These are phyloP conservation scores for Trachemys scripta DNA, from an alignment of 2,113 vertebrate species.

Conservation along the genomic window DNA sequence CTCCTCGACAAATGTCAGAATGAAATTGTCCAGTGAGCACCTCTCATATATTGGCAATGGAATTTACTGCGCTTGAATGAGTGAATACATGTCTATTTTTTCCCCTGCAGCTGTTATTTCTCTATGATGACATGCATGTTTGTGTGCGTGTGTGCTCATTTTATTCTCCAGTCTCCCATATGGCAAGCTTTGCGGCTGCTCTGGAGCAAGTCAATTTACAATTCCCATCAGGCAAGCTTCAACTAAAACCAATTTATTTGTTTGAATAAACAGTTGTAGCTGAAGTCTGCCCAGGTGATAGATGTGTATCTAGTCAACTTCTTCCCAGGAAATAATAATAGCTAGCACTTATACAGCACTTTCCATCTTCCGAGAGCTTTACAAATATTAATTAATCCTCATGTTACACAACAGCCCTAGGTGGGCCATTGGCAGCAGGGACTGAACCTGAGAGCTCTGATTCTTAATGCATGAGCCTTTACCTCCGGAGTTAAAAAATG, in stretches of 20 bases:
- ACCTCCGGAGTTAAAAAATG: background rate
- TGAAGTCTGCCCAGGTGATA: conserved; percentile 51
- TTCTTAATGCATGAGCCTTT: background rate
- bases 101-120: conserved; percentile 34
- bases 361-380: conserved; percentile 39
- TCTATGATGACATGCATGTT: conserved; percentile 1
- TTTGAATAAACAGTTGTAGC: conserved; percentile 54
- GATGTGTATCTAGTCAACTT: conserved; percentile 55
- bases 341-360: conserved; percentile 28
- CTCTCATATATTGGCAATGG: background rate
- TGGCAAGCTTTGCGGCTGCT: conserved; percentile 40
- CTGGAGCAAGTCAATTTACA: conserved; percentile 42
- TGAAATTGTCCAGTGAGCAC: background rate
- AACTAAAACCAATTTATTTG: conserved; percentile 39
- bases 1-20: background rate
- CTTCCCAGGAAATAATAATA: conserved; percentile 58
- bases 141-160: background rate
- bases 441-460: background rate
- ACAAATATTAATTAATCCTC: conserved; percentile 32
- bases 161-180: conserved; percentile 31
- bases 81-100: background rate
- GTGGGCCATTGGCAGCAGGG: background rate
- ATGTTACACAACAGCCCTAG: background rate
- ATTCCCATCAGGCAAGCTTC: conserved; percentile 56
- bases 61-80: background rate